A percentile compares a stretch with the other conserved stretches of the same genome.
phyloP scores from a whole-genome alignment of 2,113 vertebrate genomes.

The Eurystomus gularis region DNA sequence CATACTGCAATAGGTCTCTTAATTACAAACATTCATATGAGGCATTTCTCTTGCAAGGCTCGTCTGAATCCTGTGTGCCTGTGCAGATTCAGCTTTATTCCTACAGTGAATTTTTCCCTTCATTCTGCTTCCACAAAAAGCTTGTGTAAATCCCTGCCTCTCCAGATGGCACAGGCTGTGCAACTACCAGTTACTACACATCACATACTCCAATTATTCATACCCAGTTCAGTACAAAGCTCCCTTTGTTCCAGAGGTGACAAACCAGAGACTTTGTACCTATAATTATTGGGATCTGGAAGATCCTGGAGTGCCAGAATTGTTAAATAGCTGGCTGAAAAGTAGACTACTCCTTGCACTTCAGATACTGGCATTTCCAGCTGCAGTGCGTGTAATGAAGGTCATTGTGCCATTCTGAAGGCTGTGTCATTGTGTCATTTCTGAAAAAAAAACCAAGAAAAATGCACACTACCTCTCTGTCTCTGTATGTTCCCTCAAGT shows the following conservation, averaged over 20 bases:
- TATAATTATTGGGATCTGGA: not conserved
- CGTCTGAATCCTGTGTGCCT: not conserved
- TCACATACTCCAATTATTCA: not conserved
- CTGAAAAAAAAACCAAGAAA: not conserved
- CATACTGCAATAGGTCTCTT: not conserved
- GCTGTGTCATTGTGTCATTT: not conserved
- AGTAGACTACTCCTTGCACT: not conserved
- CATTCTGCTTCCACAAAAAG: not conserved
- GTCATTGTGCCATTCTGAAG: not conserved
- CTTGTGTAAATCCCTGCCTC: not conserved
- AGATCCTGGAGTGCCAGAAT: not conserved
- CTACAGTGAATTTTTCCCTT: not conserved
- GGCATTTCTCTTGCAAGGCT: slow-evolving; percentile 11
- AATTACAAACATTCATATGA: slow-evolving; percentile 47
- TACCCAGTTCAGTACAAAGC: not conserved
- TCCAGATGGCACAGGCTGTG: not conserved
- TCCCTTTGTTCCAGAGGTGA: not conserved
- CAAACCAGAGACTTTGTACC: not conserved
- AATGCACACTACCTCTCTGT: not conserved
- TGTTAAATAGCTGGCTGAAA: not conserved
- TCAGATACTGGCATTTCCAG: not conserved
- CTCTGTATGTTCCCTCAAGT: not conserved
- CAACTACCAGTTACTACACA: not conserved
- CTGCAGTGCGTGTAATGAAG: not conserved
- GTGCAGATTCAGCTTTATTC: slow-evolving; percentile 2